Base-by-base conservation (phyloP, 2,113 vertebrate genomes). In the Esox niger region DNA sequence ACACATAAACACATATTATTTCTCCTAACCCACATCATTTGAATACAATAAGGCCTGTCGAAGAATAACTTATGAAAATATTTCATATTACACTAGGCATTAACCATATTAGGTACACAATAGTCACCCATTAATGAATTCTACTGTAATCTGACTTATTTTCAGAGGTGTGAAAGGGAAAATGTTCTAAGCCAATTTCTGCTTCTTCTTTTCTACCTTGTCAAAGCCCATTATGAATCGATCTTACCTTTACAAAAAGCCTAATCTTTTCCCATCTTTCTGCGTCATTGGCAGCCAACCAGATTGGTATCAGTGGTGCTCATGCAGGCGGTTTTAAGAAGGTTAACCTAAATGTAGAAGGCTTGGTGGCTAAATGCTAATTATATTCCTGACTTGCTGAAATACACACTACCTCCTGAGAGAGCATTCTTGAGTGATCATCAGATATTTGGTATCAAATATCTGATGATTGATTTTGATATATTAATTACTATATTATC, bases 351-450 rank as follows among this genome's bases (percentile, higher is more conserved):
- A 82, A 77, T 31, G 23, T 70, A 80, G 74, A 61, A 78, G 68
- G 80, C 47, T 85, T 73, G 55, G 65, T 13, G 79, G 84, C 80
- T 73, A 84, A 83, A 84, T 78, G 85, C 82, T 87, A 87, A 86
- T 88, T 87, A 88, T 84, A 80, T 88, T 88, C 83, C 73, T 85
- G 84, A 84, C 79, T 86, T 76, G 72, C 77, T 91, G 86, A 89
- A 91, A 88, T 80, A 75, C 75, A 86, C 74, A 82, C 84, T 69
- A 32, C 84, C 81, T 82, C 84, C 82, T 80, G 66, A 79, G 81
- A 87, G 84, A 74, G 75, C 78, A 67, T 85, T 89, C 85, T 74
- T 82, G 78, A 87, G 83, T 82, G 86, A 86, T 89, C 75, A 77
- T 62, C 62, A n/a, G n/a, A n/a, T n/a, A n/a, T n/a, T 67, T 67